Base-by-base conservation (phyloP, 2,888 invertebrate species). In the Macaria notata region DNA sequence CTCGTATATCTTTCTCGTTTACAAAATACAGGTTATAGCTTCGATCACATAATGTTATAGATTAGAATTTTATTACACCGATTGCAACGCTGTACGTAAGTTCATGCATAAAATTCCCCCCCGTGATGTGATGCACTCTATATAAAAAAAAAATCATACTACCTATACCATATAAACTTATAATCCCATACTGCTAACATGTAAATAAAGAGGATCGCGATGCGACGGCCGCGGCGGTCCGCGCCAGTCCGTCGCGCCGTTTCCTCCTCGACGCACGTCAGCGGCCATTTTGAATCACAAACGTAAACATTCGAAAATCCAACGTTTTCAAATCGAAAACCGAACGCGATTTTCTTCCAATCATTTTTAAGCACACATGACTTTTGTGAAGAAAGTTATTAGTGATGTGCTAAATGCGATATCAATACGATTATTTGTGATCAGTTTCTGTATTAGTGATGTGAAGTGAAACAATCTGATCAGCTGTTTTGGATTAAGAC, bases 201-300 rank as follows among this genome's bases (percentile, higher is more conserved):
- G 19, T 47, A 9, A 54, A 31, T 47, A 65, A 72, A 66, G 70
- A 65, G 69, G 69, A 71, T 62, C 69, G 54, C 54, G 46, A 50
- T 50, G 55, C 39, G 54, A 73, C 71, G 66, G 65, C 74, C n/a
- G n/a, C n/a, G n/a, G n/a, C n/a, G n/a, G n/a, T 72, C 71, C 5
- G 7, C 33, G 76, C 71, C 86, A 88, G 87, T 88, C 76, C 79
- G 83, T 80, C 75, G 71, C 74, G 72, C 73, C 78, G 83, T 83
- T 84, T 86, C 86, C 84, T 79, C 83, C 81, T 75, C 74, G 78
- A 73, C 80, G 81, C 84, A 84, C 76, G 76, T 73, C 70, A 66
- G 65, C 71, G 70, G 68, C 62, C 68, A 66, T 72, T 75, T 73
- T 44, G 46, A 58, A 44, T 48, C 47, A 31, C 41, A 46, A 54